Percentiles rank a stretch among this genome's conserved stretches.
Conservation (phyloP, 2,113 vertebrate genomes). For the Oreochromis spilurus region DNA sequence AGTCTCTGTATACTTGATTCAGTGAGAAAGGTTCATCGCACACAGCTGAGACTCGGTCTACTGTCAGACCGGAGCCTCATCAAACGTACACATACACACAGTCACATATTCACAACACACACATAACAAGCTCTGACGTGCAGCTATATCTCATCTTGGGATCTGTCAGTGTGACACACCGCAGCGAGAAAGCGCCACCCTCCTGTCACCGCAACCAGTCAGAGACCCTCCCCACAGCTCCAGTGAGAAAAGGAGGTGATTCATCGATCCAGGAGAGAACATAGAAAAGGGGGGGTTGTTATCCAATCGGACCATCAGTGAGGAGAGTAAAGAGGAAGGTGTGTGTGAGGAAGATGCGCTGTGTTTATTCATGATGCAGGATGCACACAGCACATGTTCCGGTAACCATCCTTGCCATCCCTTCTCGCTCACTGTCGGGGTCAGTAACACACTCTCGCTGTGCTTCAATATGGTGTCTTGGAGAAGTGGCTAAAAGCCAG, state of each 20-base stretch:
- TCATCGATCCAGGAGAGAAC: neutral
- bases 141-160: constrained; percentile 31
- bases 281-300: neutral
- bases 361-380: constrained; percentile 4
- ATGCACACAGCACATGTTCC: constrained; percentile 10
- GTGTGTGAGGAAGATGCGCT: constrained; percentile 10
- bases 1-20: constrained; percentile 25
- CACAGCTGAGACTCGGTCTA: neutral
- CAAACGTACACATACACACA: neutral
- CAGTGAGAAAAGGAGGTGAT: neutral
- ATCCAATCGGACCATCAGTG: neutral
- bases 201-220: constrained; percentile 50
- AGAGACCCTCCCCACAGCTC: constrained; percentile 38
- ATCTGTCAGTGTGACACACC: constrained; percentile 1
- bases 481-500: constrained; percentile 14
- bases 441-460: constrained; percentile 54
- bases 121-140: constrained; percentile 36
- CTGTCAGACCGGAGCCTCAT: neutral
- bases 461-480: constrained; percentile 61
- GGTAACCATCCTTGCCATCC: constrained; percentile 13
- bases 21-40: constrained; percentile 23
- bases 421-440: constrained; percentile 15
- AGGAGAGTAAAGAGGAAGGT: neutral
- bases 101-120: neutral
- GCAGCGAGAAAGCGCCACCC: constrained; percentile 30